Evolutionary conservation across 2,113 vertebrate genomes (phyloP), one percentile per base, ranked within the genome.

Genomic region (Caloenas nicobarica): DNA sequence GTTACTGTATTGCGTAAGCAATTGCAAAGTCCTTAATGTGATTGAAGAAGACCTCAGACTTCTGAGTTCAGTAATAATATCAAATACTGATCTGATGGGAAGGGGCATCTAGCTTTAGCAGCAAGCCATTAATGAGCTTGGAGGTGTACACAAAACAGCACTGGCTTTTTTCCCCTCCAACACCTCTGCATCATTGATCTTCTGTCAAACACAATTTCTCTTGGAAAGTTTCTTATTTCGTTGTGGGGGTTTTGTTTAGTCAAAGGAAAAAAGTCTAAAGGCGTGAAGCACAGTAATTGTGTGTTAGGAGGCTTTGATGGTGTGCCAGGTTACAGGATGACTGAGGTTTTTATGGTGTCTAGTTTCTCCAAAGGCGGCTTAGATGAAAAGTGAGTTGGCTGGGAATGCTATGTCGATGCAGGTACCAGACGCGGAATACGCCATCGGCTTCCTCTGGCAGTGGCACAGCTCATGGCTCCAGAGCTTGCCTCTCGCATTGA

Each of bases 221-320:
- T 88, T 90, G 84, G 83, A 91, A 94, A 95, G 91, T 95, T 97
- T 95, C 87, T 92, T 95, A 91, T 51, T 93, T 91, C 62, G 61
- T 96, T 97, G 92, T 93, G 92, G 81, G 71, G 60, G 18, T 91
- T 97, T 92, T 96, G 90, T 96, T 96, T 95, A 95, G 91, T 90
- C 91, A 94, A 93, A 97, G 79, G 62, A 57, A 86, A 93, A 90
- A 95, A 88, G 85, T 87, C 82, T 90, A 88, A 95, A 97, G 92
- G 92, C 40, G 21, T 91, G 81, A 91, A 96, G 89, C 89, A 38
- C 72, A 54, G 77, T 95, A 91, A 71, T 72, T 81, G 60, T 89
- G 48, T 51, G 25, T 95, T 85, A 78, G 68, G 77, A 94, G 86
- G 76, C 66, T 93, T 96, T 91, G 94, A 86, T 81, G 71, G 68